phyloP scores from a whole-genome alignment of 2,113 vertebrate genomes.

The Pterocles burchelli region DNA sequence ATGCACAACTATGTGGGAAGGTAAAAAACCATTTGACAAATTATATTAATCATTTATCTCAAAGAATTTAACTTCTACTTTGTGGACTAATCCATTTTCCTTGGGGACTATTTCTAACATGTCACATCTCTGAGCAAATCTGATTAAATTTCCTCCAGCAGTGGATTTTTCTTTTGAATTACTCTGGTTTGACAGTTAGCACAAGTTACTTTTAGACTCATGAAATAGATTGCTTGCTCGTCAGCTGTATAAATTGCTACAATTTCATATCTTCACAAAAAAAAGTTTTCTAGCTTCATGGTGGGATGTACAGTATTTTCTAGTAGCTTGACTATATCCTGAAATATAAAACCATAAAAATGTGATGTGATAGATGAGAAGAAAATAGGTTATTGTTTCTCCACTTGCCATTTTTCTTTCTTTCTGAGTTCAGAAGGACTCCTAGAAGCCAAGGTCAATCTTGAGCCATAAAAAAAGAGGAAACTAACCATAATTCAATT shows the following conservation, averaged over 20 bases:
- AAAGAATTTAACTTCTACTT: background rate
- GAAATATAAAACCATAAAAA: background rate
- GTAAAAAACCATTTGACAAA: background rate
- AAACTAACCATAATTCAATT: background rate
- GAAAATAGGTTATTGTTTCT: background rate
- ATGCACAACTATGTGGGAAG: background rate
- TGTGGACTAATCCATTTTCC: background rate
- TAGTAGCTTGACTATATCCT: background rate
- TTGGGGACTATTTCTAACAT: background rate
- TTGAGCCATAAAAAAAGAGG: background rate
- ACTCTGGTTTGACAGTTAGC: background rate
- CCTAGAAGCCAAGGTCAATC: constrained; percentile 13
- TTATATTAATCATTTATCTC: background rate
- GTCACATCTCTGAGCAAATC: constrained; percentile 4
- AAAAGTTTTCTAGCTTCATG: background rate
- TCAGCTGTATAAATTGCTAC: background rate
- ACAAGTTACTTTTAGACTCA: background rate
- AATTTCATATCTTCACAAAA: background rate
- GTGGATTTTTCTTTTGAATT: background rate
- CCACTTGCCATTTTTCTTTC: constrained; percentile 25
- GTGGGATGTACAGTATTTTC: background rate
- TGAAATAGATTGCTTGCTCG: background rate
- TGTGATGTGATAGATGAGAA: background rate
- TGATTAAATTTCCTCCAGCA: constrained; percentile 23
- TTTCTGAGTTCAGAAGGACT: constrained; percentile 3